phyloP scores from a whole-genome alignment of 2,888 invertebrate species.

The Drepanosiphum platanoidis region DNA sequence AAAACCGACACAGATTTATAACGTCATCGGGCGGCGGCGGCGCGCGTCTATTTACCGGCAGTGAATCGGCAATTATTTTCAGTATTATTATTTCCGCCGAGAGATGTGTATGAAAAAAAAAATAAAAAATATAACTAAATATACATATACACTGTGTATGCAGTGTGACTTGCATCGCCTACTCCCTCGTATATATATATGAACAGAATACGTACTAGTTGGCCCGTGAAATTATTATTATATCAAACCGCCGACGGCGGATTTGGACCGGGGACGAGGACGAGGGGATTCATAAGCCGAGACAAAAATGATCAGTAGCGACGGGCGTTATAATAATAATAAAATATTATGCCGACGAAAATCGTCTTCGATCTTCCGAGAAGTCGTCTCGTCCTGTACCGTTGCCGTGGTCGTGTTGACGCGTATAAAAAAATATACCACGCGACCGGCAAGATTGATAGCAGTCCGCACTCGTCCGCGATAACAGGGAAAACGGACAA shows the following conservation, averaged over 20 bases:
- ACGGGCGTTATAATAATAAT: not conserved
- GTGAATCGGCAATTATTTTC: slow-evolving; percentile 53
- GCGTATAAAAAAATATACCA: too few species aligned
- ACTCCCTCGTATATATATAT: not conserved
- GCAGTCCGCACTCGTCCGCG: not conserved
- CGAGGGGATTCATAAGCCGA: slow-evolving; percentile 35
- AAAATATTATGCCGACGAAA: not conserved
- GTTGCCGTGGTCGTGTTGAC: not conserved
- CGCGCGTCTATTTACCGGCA: slow-evolving; percentile 44
- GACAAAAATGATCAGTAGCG: slow-evolving; percentile 7
- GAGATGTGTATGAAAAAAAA: too few species aligned
- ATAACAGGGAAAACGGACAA: slow-evolving; percentile 20
- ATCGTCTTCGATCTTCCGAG: not conserved
- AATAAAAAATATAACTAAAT: not conserved
- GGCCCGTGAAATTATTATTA: slow-evolving; percentile 44
- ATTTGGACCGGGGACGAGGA: not conserved
- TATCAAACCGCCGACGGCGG: not conserved
- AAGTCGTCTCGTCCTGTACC: not conserved
- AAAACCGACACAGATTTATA: not conserved
- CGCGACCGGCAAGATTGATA: not conserved
- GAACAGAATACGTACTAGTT: not conserved
- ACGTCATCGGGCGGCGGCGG: too few species aligned
- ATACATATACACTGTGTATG: not conserved
- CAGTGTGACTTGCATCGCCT: not conserved
- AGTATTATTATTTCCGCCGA: slow-evolving; percentile 8